Evolutionary conservation across 2,797 vertebrate genomes (phyloP).

Genomic region (Selene dorsalis): DNA sequence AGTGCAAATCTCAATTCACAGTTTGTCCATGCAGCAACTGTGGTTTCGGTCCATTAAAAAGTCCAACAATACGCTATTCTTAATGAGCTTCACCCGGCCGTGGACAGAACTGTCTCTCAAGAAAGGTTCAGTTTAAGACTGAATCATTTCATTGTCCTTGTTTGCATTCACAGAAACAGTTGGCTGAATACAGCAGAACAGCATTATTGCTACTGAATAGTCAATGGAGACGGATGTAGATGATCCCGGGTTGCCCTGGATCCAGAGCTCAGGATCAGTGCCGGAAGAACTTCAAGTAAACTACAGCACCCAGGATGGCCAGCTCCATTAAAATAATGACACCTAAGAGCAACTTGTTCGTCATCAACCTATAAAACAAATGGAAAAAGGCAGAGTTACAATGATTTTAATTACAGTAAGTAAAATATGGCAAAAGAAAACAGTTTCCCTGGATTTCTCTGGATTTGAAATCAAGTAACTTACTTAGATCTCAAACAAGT

Average conservation of each 20-base stretch:
- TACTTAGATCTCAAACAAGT: no score
- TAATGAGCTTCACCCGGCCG: not conserved
- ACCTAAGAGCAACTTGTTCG: conserved; percentile 93
- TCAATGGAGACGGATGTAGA: conserved; percentile 24
- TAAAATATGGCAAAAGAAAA: no score
- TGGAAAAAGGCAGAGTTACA: conserved; percentile 10
- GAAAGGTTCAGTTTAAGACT: conserved; percentile 22
- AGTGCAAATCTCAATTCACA: conserved; percentile 38
- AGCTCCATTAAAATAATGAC: conserved; percentile 95
- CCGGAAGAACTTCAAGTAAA: conserved; percentile 97
- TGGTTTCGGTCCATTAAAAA: conserved; percentile 43
- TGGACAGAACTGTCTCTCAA: conserved; percentile 15
- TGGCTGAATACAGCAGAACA: conserved; percentile 36
- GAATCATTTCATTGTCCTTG: conserved; percentile 11
- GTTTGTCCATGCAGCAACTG: conserved; percentile 8
- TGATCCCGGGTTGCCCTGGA: conserved; percentile 18
- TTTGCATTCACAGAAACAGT: conserved; percentile 35
- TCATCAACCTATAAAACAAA: conserved; percentile 86
- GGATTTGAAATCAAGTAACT: no score
- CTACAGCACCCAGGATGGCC: conserved; percentile 90
- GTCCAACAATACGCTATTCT: conserved; percentile 8
- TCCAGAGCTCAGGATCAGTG: conserved; percentile 4
- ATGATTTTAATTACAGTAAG: no score
- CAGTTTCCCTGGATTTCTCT: no score
- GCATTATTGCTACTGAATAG: conserved; percentile 57